Conservation (phyloP, 1,140 invertebrate genomes). For the Geopemphigus sp. region DNA sequence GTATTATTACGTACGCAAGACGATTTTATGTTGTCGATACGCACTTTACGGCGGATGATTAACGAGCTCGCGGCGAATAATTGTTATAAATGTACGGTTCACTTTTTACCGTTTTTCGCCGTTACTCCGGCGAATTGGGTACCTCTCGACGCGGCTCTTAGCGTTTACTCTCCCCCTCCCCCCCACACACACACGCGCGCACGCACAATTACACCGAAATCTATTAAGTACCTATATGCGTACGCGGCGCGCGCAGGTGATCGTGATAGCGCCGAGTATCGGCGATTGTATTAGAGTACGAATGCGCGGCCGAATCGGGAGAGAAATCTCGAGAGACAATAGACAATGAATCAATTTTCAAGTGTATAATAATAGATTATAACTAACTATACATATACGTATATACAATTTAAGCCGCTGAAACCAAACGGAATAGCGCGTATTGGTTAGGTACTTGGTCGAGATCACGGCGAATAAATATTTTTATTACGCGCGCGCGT, state of each 20-base stretch:
- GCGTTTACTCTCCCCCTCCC: constrained; percentile 20
- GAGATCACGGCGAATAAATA: not conserved
- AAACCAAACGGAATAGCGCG: not conserved
- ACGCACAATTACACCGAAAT: constrained; percentile 4
- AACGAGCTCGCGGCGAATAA: not conserved
- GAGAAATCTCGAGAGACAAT: constrained; percentile 43
- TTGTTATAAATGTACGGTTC: not conserved
- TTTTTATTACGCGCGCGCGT: not conserved
- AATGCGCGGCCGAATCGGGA: constrained; percentile 36
- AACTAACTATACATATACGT: too few species aligned
- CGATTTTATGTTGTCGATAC: too few species aligned
- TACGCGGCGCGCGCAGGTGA: not conserved
- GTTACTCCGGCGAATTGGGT: too few species aligned
- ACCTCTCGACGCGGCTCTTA: too few species aligned
- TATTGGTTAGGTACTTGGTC: constrained; percentile 1
- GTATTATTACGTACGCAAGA: too few species aligned
- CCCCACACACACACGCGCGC: too few species aligned
- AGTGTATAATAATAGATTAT: not conserved
- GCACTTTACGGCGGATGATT: too few species aligned
- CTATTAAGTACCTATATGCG: not conserved
- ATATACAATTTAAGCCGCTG: not conserved
- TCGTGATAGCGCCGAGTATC: constrained; percentile 7
- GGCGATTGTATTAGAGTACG: constrained; percentile 31
- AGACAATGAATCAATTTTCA: constrained; percentile 38
- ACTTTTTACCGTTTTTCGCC: not conserved